These are phyloP conservation scores for Mus spicilegus DNA, from an alignment of 2,113 vertebrate genomes.

Conservation along the genomic window DNA sequence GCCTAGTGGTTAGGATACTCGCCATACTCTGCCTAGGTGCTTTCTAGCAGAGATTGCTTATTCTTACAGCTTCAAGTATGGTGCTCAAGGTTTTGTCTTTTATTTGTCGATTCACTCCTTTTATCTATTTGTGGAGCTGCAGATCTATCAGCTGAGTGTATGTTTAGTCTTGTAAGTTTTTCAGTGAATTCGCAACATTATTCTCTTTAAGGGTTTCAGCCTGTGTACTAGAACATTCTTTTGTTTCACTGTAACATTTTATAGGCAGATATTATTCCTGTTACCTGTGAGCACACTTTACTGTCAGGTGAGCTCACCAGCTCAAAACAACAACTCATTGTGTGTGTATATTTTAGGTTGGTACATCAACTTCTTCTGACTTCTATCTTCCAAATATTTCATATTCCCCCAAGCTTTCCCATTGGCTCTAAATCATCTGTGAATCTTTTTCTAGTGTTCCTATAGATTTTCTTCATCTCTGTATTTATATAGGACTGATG, in stretches of 20 bases:
- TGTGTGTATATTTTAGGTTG: not conserved
- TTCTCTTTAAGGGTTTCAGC: not conserved
- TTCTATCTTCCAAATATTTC: constrained; percentile 15
- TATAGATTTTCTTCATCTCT: not conserved
- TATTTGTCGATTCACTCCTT: not conserved
- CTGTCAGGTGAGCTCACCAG: not conserved
- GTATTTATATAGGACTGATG: not conserved
- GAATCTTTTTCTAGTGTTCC: not conserved
- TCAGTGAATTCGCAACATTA: not conserved
- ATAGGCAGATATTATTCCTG: not conserved
- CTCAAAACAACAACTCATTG: not conserved
- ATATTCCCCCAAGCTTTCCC: not conserved
- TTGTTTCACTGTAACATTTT: not conserved
- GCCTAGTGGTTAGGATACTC: not conserved
- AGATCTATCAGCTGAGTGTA: not conserved
- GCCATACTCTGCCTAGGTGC: too few relatives aligned
- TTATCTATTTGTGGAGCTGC: not conserved
- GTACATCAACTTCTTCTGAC: not conserved
- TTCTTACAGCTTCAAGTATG: not conserved
- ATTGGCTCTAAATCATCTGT: not conserved
- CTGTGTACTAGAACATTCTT: not conserved
- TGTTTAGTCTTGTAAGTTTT: not conserved
- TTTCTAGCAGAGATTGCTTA: not conserved
- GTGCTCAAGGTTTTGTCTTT: not conserved
- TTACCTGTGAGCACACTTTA: not conserved